Percentiles rank a stretch among this genome's conserved stretches.
Conservation (phyloP, 1,140 invertebrate species). For the Drosophila sp. region DNA sequence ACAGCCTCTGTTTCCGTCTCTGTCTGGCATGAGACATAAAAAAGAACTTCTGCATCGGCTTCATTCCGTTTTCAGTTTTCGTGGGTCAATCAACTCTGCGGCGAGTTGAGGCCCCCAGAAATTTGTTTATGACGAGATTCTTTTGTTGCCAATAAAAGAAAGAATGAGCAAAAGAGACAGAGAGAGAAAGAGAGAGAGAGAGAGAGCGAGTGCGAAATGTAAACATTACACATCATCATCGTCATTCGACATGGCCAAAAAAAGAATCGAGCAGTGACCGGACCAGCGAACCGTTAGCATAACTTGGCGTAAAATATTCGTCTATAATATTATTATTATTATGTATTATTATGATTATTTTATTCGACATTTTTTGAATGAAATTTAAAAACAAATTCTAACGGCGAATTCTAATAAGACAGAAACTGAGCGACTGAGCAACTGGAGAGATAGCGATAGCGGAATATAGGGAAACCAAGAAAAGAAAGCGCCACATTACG, state of each 20-base stretch:
- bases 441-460: not conserved
- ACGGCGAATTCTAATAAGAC: conserved; percentile 63
- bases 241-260: conserved; percentile 40
- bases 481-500: conserved; percentile 80
- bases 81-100: conserved; percentile 75
- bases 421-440: not conserved
- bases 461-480: conserved; percentile 25
- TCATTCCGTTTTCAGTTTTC: conserved; percentile 37
- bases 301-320: conserved; percentile 12
- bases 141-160: conserved; percentile 78
- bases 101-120: conserved; percentile 39
- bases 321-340: conserved; percentile 12
- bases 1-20: not conserved
- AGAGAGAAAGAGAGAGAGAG: conserved; percentile 13
- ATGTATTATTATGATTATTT: conserved; percentile 33
- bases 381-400: conserved; percentile 64
- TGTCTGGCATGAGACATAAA: conserved; percentile 32
- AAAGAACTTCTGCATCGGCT: conserved; percentile 56
- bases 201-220: conserved; percentile 62
- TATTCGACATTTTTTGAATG: conserved; percentile 57
- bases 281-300: conserved; percentile 45
- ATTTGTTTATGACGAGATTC: conserved; percentile 71
- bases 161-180: conserved; percentile 47
- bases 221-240: conserved; percentile 70
- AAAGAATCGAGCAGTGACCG: conserved; percentile 31